These are phyloP conservation scores for Bostrychus sinensis DNA, from an alignment of 2,113 vertebrate genomes.

Conservation along the genomic window DNA sequence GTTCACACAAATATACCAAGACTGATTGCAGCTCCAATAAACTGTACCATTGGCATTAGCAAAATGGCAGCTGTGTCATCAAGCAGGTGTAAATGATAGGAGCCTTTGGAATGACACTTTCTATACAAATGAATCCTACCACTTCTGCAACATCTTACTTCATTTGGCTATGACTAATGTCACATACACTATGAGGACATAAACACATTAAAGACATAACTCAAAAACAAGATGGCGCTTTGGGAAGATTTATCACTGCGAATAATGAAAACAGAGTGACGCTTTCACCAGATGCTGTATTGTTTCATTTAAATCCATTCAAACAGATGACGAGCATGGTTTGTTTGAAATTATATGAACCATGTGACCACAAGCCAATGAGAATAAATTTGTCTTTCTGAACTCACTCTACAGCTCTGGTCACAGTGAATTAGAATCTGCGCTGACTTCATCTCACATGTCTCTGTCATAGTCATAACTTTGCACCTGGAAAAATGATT, in stretches of 20 bases:
- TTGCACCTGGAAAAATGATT: constrained; percentile 52
- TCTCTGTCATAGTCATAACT: constrained; percentile 6
- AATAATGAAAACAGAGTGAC: neutral
- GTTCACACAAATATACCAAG: no score
- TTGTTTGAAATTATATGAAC: neutral
- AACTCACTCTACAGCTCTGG: neutral
- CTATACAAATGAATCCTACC: neutral
- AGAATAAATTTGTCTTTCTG: constrained; percentile 1
- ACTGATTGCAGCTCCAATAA: no score
- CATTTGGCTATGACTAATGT: neutral
- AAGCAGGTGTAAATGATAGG: no score
- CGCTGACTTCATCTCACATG: constrained; percentile 32
- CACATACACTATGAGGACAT: neutral
- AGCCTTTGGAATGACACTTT: neutral
- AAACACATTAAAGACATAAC: constrained; percentile 10
- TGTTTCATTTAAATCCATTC: neutral
- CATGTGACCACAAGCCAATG: constrained; percentile 6
- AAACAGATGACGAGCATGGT: neutral
- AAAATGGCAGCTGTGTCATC: no score
- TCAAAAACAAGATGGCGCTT: neutral
- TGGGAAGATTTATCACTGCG: neutral
- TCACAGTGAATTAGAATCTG: constrained; percentile 28
- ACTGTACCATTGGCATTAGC: no score
- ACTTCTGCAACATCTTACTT: no score
- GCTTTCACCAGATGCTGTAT: constrained; percentile 2